Conservation (phyloP, 2,113 vertebrate species). For the Ptilonorhynchus violaceus region DNA sequence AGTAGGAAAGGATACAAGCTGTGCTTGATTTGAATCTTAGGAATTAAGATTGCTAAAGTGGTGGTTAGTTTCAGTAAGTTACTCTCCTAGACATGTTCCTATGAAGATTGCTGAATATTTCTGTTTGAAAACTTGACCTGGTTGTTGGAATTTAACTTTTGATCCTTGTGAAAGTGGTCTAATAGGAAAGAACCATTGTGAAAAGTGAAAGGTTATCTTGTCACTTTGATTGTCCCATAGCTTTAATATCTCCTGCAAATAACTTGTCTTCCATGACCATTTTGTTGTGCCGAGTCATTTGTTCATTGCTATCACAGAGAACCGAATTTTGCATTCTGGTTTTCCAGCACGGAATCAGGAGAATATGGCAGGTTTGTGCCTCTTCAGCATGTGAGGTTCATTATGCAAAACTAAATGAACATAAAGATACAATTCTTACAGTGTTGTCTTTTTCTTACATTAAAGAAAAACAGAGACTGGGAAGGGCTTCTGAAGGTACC, state of each 20-base stretch:
- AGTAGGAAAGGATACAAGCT: neutral
- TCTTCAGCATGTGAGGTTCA: neutral
- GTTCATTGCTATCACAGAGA: neutral
- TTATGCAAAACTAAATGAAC: neutral
- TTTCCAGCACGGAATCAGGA: neutral
- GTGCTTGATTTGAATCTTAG: neutral
- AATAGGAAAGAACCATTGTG: neutral
- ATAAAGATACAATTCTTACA: neutral
- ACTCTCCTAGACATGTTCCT: neutral
- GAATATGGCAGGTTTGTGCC: neutral
- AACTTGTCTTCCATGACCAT: neutral
- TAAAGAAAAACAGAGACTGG: neutral
- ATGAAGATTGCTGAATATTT: neutral
- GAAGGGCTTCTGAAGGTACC: neutral
- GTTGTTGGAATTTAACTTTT: neutral
- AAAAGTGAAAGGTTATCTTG: neutral
- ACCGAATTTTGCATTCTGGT: neutral
- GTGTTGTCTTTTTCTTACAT: neutral
- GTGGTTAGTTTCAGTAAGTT: neutral
- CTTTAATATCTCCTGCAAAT: neutral
- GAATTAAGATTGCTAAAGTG: neutral
- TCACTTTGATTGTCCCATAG: neutral
- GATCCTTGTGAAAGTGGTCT: neutral
- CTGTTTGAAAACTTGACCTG: neutral
- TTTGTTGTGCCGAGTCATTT: neutral